Conservation (phyloP, 2,797 vertebrate genomes). For the Dryobates pubescens region DNA sequence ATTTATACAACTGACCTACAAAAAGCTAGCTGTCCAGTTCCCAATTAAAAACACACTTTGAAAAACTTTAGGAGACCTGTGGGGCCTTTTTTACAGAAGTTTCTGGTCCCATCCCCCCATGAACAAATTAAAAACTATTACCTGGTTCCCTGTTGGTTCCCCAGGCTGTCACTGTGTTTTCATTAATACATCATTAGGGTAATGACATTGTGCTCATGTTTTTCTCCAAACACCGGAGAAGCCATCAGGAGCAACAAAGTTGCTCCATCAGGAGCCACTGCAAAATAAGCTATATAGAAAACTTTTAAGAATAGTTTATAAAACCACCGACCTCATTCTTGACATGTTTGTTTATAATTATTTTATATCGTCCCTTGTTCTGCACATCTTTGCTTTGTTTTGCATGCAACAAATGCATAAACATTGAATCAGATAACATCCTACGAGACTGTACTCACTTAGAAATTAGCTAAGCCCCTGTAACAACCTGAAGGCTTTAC, state of each 20-base stretch:
- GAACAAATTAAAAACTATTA: slow-evolving; percentile 83
- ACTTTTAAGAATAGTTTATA: not conserved
- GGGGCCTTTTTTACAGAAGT: slow-evolving; percentile 77
- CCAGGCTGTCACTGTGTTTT: slow-evolving; percentile 77
- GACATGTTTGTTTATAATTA: not conserved
- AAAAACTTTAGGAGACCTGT: slow-evolving; percentile 80
- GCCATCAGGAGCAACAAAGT: not conserved
- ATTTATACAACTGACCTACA: slow-evolving; percentile 73
- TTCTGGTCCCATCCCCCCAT: slow-evolving; percentile 72
- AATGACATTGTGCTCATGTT: slow-evolving; percentile 69
- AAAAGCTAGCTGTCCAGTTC: slow-evolving; percentile 72
- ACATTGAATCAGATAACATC: not conserved
- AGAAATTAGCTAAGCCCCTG: not conserved
- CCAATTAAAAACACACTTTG: slow-evolving; percentile 84
- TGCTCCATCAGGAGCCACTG: not conserved
- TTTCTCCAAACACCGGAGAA: slow-evolving; percentile 43
- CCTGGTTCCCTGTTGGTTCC: slow-evolving; percentile 75
- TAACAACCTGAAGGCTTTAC: not conserved
- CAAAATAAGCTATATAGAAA: slow-evolving; percentile 1
- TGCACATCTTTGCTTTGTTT: not conserved
- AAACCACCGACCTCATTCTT: not conserved
- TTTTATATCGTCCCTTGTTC: not conserved
- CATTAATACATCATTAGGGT: slow-evolving; percentile 79
- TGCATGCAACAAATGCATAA: not conserved
- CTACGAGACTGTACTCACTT: not conserved